Evolutionary conservation across 2,888 invertebrate species (phyloP).

Genomic region (Phengaris alcon): DNA sequence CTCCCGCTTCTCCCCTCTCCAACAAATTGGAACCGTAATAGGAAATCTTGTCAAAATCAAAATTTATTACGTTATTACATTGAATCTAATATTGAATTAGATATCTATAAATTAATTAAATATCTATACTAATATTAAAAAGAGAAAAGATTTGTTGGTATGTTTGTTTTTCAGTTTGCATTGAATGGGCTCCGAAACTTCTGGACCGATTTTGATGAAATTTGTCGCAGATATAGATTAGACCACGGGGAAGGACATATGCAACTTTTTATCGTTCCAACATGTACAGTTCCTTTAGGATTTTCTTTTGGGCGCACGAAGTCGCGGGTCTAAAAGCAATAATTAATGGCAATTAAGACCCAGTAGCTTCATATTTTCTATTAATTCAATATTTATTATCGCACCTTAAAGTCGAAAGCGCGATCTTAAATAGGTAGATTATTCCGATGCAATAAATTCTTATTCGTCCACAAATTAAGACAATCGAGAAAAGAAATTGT

Average conservation of each 20-base stretch:
- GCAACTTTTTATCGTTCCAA: too few relatives aligned
- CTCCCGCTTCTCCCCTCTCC: slow-evolving; percentile 38
- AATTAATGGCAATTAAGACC: neutral
- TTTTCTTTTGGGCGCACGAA: too few relatives aligned
- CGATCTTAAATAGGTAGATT: neutral
- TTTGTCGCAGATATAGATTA: too few relatives aligned
- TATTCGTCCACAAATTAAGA: neutral
- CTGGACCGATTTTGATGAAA: too few relatives aligned
- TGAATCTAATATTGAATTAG: slow-evolving; percentile 29
- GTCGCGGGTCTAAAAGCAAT: neutral
- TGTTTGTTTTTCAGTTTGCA: too few relatives aligned
- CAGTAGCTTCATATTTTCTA: neutral
- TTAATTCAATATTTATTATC: neutral
- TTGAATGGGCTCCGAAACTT: too few relatives aligned
- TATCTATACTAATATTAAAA: too few relatives aligned
- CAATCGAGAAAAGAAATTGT: neutral
- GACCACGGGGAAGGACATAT: too few relatives aligned
- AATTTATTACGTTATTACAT: slow-evolving; percentile 30
- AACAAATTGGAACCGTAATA: slow-evolving; percentile 40
- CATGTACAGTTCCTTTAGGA: too few relatives aligned
- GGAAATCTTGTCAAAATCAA: slow-evolving; percentile 26
- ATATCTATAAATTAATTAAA: slow-evolving; percentile 8
- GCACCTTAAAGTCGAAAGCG: neutral
- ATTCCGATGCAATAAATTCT: neutral
- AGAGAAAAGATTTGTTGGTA: too few relatives aligned